Evolutionary conservation across 1,140 invertebrate genomes (phyloP).

Genomic region (Arion vulgaris): DNA sequence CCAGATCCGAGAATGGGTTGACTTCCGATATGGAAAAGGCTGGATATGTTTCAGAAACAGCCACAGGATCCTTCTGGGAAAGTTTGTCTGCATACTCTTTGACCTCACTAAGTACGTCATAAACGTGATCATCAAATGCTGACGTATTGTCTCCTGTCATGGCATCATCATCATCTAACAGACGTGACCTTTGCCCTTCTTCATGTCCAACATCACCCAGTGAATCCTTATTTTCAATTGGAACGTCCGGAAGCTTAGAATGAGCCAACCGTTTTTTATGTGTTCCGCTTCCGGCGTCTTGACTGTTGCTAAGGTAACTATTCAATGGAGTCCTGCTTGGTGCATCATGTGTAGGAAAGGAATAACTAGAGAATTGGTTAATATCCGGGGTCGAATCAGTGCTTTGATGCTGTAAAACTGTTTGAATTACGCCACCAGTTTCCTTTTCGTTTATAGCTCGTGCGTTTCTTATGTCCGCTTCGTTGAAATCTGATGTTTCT

Average conservation of each 20-base stretch:
- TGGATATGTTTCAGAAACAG: neutral
- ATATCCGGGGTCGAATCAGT: too few species aligned
- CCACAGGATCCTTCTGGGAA: neutral
- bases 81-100: neutral
- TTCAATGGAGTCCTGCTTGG: neutral
- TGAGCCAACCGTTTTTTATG: neutral
- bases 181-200: neutral
- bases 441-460: neutral
- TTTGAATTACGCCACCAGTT: too few species aligned
- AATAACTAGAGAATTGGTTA: too few species aligned
- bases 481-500: conserved; percentile 3
- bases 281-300: neutral
- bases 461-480: neutral
- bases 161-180: conserved; percentile 1
- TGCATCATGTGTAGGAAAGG: neutral
- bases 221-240: neutral
- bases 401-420: too few species aligned
- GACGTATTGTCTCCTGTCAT: conserved; percentile 6
- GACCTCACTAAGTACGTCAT: conserved; percentile 32
- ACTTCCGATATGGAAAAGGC: neutral
- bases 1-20: neutral
- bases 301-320: neutral
- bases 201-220: neutral
- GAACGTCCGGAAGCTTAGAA: conserved; percentile 7
- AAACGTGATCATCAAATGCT: conserved; percentile 20